These are phyloP conservation scores for Corydoras sp. DNA, from an alignment of 2,113 vertebrate genomes.

Conservation along the genomic window DNA sequence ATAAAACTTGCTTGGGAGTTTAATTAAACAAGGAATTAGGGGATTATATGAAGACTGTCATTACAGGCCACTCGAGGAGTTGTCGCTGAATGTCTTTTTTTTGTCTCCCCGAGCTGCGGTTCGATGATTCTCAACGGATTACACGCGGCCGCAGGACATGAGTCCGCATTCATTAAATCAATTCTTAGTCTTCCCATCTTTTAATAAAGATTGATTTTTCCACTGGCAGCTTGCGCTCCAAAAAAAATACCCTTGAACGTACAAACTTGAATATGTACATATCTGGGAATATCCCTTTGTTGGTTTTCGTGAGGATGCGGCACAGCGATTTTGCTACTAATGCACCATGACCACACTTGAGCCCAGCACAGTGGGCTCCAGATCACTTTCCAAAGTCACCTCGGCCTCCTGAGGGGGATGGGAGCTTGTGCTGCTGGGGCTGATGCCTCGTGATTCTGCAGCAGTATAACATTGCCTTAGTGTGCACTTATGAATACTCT, in stretches of 20 bases:
- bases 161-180: conserved; percentile 79
- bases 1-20: conserved; percentile 72
- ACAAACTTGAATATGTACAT: conserved; percentile 72
- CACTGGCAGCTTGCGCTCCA: conserved; percentile 41
- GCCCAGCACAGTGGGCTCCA: conserved; percentile 51
- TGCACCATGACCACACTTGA: conserved; percentile 66
- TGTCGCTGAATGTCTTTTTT: conserved; percentile 68
- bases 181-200: conserved; percentile 66
- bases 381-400: conserved; percentile 73
- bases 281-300: conserved; percentile 63
- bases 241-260: conserved; percentile 66
- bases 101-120: conserved; percentile 68
- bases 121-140: conserved; percentile 73
- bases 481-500: background rate
- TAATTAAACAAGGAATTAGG: conserved; percentile 86
- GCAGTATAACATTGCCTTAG: conserved; percentile 8
- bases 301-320: conserved; percentile 68
- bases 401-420: conserved; percentile 45
- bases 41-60: conserved; percentile 80
- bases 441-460: conserved; percentile 14
- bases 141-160: conserved; percentile 72
- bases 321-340: conserved; percentile 55
- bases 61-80: conserved; percentile 74
- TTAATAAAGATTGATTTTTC: conserved; percentile 72
- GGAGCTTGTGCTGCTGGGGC: conserved; percentile 34